Evolutionary conservation across 2,888 invertebrate species (phyloP), one percentile per base, ranked within the genome.

Genomic region (Therioaphis trifolii): DNA sequence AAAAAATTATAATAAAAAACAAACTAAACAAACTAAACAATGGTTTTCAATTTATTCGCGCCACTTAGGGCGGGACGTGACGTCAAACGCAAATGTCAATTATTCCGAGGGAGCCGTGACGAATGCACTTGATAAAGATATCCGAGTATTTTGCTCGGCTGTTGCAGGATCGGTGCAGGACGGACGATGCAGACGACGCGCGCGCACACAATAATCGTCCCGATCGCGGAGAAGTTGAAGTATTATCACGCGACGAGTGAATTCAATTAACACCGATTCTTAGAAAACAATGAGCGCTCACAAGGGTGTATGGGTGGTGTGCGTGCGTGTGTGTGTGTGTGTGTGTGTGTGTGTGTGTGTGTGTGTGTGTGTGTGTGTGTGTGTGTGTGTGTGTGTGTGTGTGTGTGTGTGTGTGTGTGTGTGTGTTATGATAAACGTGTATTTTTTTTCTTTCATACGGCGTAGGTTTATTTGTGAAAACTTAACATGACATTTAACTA

Each of bases 221-320:
- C 76, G 63, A 76, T 61, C 61, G 35, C n/a, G 43, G 61, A 76
- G 76, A 27, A 49, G 43, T 76, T 46, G 76, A 61, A 63, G 76
- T 43, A 27, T 61, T 63, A n/a, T n/a, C n/a, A n/a, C n/a, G 9
- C 21, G 43, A 43, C n/a, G 21, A 43, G 58, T 52, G 61, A 76
- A 76, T 76, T 76, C 61, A 76, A 76, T 76, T 76, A 76, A 61
- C 61, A 40, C 27, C 1, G 75, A 75, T 75, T 43, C 75, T 75
- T 61, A 75, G 43, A 52, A 75, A 75, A 75, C 75, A 75, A 75
- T 75, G 58, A 43, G n/a, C 11, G 24, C 24, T 21, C 18, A n/a
- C n/a, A n/a, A n/a, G n/a, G n/a, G n/a, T n/a, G n/a, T n/a, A n/a
- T n/a, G n/a, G n/a, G n/a, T n/a, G n/a, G 46, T 49, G 49, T 18